Conservation (phyloP, 1,140 invertebrate genomes). For the Trichoplusia ni region DNA sequence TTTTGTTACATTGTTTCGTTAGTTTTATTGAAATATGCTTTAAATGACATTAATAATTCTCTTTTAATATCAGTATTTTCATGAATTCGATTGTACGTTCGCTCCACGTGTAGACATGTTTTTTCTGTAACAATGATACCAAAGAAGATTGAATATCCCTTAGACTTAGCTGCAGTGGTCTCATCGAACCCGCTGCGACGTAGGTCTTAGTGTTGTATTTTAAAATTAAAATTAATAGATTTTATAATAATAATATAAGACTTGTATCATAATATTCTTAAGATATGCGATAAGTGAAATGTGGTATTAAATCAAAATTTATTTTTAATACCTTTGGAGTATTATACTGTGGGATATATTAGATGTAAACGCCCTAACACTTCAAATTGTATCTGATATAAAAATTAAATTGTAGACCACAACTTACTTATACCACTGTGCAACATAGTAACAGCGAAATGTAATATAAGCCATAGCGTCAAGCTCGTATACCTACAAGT, state of each 20-base stretch:
- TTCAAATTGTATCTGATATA: slow-evolving; percentile 14
- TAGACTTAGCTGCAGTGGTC: slow-evolving; percentile 59
- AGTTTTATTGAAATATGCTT: slow-evolving; percentile 73
- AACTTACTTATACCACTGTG: slow-evolving; percentile 44
- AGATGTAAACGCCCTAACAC: slow-evolving; percentile 9
- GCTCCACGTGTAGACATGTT: slow-evolving; percentile 56
- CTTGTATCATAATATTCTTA: slow-evolving; percentile 76
- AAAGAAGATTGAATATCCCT: slow-evolving; percentile 79
- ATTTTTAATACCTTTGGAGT: slow-evolving; percentile 78
- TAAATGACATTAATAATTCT: slow-evolving; percentile 74
- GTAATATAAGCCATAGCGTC: slow-evolving; percentile 64
- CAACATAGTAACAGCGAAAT: slow-evolving; percentile 71
- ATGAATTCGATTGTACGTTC: slow-evolving; percentile 39
- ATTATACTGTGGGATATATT: slow-evolving; percentile 53
- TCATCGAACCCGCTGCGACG: slow-evolving; percentile 39
- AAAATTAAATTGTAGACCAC: slow-evolving; percentile 17
- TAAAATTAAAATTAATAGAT: slow-evolving; percentile 71
- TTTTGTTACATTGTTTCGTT: slow-evolving; percentile 60
- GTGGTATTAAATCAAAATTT: slow-evolving; percentile 60
- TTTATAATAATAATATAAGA: slow-evolving; percentile 73
- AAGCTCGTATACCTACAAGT: slow-evolving; percentile 65
- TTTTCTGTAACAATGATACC: slow-evolving; percentile 77
- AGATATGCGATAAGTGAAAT: slow-evolving; percentile 56
- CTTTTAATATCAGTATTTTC: slow-evolving; percentile 68
- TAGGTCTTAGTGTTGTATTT: slow-evolving; percentile 67